Evolutionary conservation across 2,888 invertebrate genomes (phyloP).

Genomic region (Euzophera pinguis): DNA sequence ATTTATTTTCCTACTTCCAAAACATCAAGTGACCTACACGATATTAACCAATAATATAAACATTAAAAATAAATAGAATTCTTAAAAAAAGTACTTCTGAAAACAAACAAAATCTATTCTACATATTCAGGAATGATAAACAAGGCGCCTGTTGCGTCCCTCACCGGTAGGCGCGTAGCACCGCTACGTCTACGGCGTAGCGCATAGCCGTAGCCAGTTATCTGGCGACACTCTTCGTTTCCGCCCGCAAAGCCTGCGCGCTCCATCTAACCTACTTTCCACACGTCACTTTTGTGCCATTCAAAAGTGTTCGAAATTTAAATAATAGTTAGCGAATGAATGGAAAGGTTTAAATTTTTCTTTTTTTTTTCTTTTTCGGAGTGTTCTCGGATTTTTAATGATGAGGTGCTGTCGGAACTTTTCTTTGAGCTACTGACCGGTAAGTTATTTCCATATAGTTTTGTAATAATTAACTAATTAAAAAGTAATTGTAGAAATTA

Average conservation of each 20-base stretch:
- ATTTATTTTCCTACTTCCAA: no score
- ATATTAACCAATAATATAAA: no score
- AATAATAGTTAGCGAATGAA: conserved; percentile 27
- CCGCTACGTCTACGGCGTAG: conserved; percentile 37
- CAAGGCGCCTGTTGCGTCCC: conserved; percentile 26
- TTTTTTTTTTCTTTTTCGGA: conserved; percentile 19
- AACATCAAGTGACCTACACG: no score
- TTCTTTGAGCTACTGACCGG: conserved; percentile 25
- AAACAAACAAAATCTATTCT: not conserved
- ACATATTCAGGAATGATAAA: not conserved
- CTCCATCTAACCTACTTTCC: conserved; percentile 44
- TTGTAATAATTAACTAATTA: not conserved
- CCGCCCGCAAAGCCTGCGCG: conserved; percentile 41
- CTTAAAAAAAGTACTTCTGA: not conserved
- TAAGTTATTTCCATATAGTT: conserved; percentile 24
- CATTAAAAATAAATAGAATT: not conserved
- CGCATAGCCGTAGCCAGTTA: conserved; percentile 58
- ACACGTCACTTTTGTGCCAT: conserved; percentile 28
- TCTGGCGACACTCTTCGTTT: conserved; percentile 56
- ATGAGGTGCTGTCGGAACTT: conserved; percentile 37
- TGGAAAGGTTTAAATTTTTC: not conserved
- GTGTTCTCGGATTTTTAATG: conserved; percentile 25
- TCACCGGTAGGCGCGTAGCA: conserved; percentile 30
- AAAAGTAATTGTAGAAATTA: no score
- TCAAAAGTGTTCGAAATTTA: conserved; percentile 30